Conservation (phyloP, 2,888 invertebrate genomes). For the Ephialtes manifestator region DNA sequence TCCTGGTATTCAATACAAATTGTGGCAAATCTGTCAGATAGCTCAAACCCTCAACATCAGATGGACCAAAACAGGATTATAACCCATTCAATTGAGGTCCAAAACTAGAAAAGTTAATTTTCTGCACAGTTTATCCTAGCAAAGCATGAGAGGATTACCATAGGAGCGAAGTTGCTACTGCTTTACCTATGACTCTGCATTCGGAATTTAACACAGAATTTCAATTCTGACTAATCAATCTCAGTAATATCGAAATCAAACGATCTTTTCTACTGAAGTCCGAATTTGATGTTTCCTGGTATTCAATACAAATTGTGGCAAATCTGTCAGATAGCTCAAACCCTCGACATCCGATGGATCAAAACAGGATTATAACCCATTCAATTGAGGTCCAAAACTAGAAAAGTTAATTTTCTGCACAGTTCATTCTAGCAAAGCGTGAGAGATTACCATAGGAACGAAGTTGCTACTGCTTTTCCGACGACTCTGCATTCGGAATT, state of each 20-base stretch:
- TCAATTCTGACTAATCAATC: not conserved
- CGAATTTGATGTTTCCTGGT: not conserved
- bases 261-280: not conserved
- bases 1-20: not conserved
- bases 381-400: conserved; percentile 23
- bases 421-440: conserved; percentile 45
- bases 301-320: not conserved
- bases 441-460: conserved; percentile 58
- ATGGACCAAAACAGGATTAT: conserved; percentile 9
- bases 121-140: conserved; percentile 29
- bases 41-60: conserved; percentile 3
- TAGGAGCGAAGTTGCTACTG: conserved; percentile 45
- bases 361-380: conserved; percentile 39
- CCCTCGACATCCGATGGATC: conserved; percentile 16
- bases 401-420: conserved; percentile 48
- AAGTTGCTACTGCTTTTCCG: conserved; percentile 20
- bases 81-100: conserved; percentile 44
- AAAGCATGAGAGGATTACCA: conserved; percentile 61
- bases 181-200: not conserved
- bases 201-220: not conserved
- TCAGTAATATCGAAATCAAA: conserved; percentile 8
- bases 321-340: not conserved
- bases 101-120: conserved; percentile 50
- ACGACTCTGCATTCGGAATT: not conserved
- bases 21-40: not conserved